These are phyloP conservation scores for Andrena minutula DNA, from an alignment of 2,888 invertebrate genomes.

Conservation along the genomic window DNA sequence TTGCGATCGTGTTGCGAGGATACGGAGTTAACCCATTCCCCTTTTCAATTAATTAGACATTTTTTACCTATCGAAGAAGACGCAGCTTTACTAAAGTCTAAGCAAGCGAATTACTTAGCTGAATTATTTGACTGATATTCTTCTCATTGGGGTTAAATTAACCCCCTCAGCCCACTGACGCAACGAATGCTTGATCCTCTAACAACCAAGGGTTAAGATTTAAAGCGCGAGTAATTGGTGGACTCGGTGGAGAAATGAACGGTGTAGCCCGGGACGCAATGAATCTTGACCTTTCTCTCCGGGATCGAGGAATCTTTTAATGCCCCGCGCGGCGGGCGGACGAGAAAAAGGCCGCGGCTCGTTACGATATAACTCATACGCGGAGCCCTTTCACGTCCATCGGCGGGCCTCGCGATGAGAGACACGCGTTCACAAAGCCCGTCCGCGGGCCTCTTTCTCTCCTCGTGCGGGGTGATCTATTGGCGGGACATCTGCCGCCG, in stretches of 20 bases:
- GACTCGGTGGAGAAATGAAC: not conserved
- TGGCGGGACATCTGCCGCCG: constrained; percentile 81
- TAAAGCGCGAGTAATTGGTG: not conserved
- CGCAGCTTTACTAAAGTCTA: too few relatives aligned
- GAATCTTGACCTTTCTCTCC: constrained; percentile 33
- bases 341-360: constrained; percentile 29
- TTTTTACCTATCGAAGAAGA: too few relatives aligned
- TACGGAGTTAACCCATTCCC: constrained; percentile 39
- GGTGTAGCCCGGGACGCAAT: constrained; percentile 9
- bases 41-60: not conserved
- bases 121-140: not conserved
- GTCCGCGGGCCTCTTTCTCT: constrained; percentile 41
- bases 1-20: constrained; percentile 37
- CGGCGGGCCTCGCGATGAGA: constrained; percentile 52
- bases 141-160: not conserved
- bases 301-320: constrained; percentile 23
- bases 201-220: not conserved
- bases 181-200: not conserved
- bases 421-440: constrained; percentile 64
- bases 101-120: too few relatives aligned
- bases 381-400: constrained; percentile 55
- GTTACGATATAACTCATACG: constrained; percentile 55
- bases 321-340: not conserved
- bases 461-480: constrained; percentile 78
- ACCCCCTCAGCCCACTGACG: not conserved